These are phyloP conservation scores for Pomacea canaliculata DNA, from an alignment of 2,888 invertebrate species.

Conservation along the genomic window DNA sequence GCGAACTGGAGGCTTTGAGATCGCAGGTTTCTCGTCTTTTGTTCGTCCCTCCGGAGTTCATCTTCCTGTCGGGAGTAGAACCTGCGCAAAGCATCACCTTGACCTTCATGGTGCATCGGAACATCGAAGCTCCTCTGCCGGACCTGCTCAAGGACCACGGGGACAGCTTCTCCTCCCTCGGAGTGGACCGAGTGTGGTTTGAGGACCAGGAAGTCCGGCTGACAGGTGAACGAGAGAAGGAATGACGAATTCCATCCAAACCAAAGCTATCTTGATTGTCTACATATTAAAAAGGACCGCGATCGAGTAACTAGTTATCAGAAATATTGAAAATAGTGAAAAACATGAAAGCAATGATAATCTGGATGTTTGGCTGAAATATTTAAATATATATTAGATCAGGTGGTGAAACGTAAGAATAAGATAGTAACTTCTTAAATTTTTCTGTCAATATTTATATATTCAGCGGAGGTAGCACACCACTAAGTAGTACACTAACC, in stretches of 20 bases:
- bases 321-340: too few relatives aligned
- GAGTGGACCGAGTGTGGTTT: conserved; percentile 21
- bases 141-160: conserved; percentile 19
- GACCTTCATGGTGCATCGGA: conserved; percentile 29
- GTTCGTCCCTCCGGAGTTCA: conserved; percentile 30
- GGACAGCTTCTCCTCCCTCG: conserved; percentile 18
- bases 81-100: conserved; percentile 24
- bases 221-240: neutral
- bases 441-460: too few relatives aligned
- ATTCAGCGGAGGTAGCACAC: too few relatives aligned
- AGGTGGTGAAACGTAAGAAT: too few relatives aligned
- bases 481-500: too few relatives aligned
- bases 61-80: conserved; percentile 29
- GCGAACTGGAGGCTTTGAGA: conserved; percentile 29
- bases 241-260: neutral
- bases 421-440: too few relatives aligned
- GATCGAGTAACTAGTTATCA: too few relatives aligned
- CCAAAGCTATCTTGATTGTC: too few relatives aligned
- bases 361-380: too few relatives aligned
- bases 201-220: conserved; percentile 8
- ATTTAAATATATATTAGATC: too few relatives aligned
- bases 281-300: too few relatives aligned
- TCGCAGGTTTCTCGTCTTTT: conserved; percentile 25
- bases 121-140: conserved; percentile 20
- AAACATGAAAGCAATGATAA: too few relatives aligned